A percentile compares a stretch with the other conserved stretches of the same genome.
phyloP scores from a whole-genome alignment of 2,888 invertebrate species.

The Seira ritae region DNA sequence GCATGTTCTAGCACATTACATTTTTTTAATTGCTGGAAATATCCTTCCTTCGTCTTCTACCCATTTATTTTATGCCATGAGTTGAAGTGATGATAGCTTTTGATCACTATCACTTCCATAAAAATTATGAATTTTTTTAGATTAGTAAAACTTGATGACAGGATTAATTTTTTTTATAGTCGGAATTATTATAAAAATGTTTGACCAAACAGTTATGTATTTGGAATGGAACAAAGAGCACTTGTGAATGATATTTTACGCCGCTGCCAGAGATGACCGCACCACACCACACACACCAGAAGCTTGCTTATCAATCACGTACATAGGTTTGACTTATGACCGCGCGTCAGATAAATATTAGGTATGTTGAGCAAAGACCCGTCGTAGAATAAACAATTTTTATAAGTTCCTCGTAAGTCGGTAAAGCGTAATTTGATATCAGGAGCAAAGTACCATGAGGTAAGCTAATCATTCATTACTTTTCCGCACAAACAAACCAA shows the following conservation, averaged over 20 bases:
- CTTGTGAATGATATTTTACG: constrained; percentile 14
- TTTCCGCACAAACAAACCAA: too few relatives aligned
- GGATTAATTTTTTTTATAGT: constrained; percentile 1
- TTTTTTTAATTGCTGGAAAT: neutral
- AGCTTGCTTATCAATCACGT: constrained; percentile 11
- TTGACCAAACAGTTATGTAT: neutral
- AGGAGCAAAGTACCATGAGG: too few relatives aligned
- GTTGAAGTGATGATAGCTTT: neutral
- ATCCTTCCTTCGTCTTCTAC: neutral
- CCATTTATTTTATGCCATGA: neutral
- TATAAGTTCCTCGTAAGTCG: too few relatives aligned
- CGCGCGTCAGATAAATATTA: neutral
- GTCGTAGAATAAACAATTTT: neutral
- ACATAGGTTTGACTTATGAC: neutral
- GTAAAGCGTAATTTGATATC: too few relatives aligned
- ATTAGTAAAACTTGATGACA: neutral
- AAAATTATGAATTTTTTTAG: neutral
- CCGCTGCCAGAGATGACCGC: neutral
- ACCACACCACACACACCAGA: neutral
- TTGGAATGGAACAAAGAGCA: constrained; percentile 6
- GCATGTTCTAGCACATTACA: constrained; percentile 6
- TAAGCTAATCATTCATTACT: too few relatives aligned
- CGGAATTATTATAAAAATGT: neutral
- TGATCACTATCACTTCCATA: neutral
- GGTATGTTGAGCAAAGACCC: neutral